phyloP scores from a whole-genome alignment of 23 tunicate genomes.

The Styela clava region DNA sequence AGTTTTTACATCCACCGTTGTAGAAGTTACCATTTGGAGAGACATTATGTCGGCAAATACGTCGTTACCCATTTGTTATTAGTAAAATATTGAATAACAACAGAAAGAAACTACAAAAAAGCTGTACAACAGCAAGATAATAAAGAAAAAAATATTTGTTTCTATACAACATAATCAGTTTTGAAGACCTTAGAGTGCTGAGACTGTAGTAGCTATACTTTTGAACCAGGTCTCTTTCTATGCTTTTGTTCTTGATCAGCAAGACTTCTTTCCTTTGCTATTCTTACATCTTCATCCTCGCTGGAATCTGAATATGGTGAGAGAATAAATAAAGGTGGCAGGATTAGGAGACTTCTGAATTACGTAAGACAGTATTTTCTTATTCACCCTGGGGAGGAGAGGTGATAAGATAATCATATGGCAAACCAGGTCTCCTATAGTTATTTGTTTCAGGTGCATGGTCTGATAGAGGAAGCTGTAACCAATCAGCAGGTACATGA shows the following conservation, averaged over 20 bases:
- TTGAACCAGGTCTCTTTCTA: constrained; percentile 2
- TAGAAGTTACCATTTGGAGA: no score
- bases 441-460: no score
- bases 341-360: neutral
- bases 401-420: no score
- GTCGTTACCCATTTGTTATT: no score
- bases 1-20: no score
- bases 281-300: constrained; percentile 36
- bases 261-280: constrained; percentile 33
- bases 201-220: neutral
- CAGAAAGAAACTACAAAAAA: neutral
- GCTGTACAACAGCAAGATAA: neutral
- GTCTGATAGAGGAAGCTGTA: no score
- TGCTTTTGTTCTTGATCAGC: constrained; percentile 12
- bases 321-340: neutral
- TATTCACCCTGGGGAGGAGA: neutral
- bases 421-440: neutral
- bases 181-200: neutral
- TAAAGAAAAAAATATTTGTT: neutral
- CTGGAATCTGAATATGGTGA: constrained; percentile 14
- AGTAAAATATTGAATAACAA: no score
- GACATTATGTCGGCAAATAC: no score
- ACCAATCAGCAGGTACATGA: no score
- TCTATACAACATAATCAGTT: neutral
- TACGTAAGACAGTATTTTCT: neutral